Evolutionary conservation across 2,797 vertebrate species (phyloP), one percentile per base, ranked within the genome.

Genomic region (Yasuhikotakia modesta): DNA sequence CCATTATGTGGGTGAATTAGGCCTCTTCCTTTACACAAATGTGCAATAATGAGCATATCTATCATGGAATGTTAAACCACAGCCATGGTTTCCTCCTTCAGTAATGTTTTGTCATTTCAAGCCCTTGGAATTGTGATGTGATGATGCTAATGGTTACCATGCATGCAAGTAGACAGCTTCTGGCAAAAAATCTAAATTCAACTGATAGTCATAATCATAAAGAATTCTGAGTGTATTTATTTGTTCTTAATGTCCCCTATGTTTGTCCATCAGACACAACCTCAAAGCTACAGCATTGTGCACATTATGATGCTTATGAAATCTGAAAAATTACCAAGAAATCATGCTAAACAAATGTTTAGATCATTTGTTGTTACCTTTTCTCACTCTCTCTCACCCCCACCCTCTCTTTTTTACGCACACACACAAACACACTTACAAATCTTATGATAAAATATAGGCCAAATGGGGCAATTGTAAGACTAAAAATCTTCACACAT

Each of bases 21-120:
- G 75, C 73, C 77, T 71, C 87, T 90, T 92, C 85, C 86, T 89
- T 90, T 89, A 88, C 63, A 74, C 46, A 55, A 83, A 67, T 82
- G 45, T 45, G 55, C 68, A 67, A 65, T 90, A 90, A 92, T 90
- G 89, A 89, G 84, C 70, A 84, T 32, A 91, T 92, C 87, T 85
- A 90, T 91, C 90, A 90, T 81, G 6, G 48, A 64, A 70, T 67
- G 85, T 84, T 70, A 72, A 76, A 81, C 50, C 82, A 73, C 22
- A 78, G 84, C 82, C 71, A 78, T 88, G 90, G 84, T 88, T 87
- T 88, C 83, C 83, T 90, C 90, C 81, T 30, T 43, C 21, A 69
- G 65, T 77, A 61, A 70, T 69, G 75, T 61, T 77, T 45, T 48
- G 65, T 50, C 65, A n/a, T 70, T 77, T 43, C 43, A 45, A 70